Evolutionary conservation across 1,140 invertebrate species (phyloP), one percentile per base, ranked within the genome.

Genomic region (Periplaneta americana): DNA sequence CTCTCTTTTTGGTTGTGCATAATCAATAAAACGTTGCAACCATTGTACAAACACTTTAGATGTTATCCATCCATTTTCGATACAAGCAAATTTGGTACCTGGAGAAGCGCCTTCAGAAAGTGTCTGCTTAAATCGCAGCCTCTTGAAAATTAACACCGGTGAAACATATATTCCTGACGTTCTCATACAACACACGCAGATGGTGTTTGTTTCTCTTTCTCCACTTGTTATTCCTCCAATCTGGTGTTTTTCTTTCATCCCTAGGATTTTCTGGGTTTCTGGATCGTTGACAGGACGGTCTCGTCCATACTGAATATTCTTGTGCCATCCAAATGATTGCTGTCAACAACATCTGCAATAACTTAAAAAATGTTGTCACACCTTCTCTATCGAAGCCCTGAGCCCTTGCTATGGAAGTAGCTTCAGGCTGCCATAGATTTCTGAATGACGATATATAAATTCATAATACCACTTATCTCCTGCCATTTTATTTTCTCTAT

Each of bases 301-400:
- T 87, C 86, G 75, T 88, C 87, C 18, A 86, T 83, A 83, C 89
- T 90, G 77, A 85, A 89, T 33, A 89, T 88, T 78, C 84, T 81
- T 34, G 81, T 79, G 18, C 85, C 81, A 82, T n/a, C n/a, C n/a
- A n/a, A n/a, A n/a, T n/a, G n/a, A n/a, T n/a, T n/a, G n/a, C n/a
- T n/a, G n/a, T n/a, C n/a, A n/a, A n/a, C n/a, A n/a, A n/a, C n/a
- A n/a, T n/a, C n/a, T n/a, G n/a, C n/a, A n/a, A n/a, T n/a, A n/a
- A n/a, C n/a, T n/a, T n/a, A n/a, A n/a, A n/a, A n/a, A n/a, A n/a
- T n/a, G n/a, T n/a, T n/a, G n/a, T n/a, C n/a, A n/a, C n/a, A n/a
- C n/a, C n/a, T n/a, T n/a, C n/a, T n/a, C n/a, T n/a, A n/a, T n/a
- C 32, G 39, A 85, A 88, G 8, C 87, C 86, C 81, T 83, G 83